Evolutionary conservation across 2,113 vertebrate genomes (phyloP).

Genomic region (Thalassarche chlororhynchos): DNA sequence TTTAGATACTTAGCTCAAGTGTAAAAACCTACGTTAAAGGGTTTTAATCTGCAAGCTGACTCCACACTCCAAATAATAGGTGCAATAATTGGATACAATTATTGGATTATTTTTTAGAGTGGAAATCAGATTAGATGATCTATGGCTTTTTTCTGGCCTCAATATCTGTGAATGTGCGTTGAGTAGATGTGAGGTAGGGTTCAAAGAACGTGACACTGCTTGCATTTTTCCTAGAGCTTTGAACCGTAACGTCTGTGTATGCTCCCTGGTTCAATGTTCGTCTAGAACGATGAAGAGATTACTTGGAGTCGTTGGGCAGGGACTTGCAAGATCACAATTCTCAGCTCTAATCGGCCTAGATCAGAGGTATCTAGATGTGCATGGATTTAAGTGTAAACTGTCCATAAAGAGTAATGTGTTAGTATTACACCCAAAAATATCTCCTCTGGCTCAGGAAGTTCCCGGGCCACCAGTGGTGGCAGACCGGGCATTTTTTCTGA

Average conservation of each 20-base stretch:
- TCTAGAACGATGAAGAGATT: neutral
- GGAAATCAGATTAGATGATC: neutral
- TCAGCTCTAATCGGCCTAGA: neutral
- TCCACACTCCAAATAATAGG: neutral
- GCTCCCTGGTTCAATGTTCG: neutral
- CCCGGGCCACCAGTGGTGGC: fast-evolving
- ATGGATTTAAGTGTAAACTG: neutral
- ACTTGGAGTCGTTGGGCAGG: neutral
- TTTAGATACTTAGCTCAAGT: neutral
- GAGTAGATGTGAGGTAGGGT: neutral
- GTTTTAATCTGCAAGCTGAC: neutral
- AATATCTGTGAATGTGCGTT: neutral
- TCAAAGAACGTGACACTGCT: neutral
- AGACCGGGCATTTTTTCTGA: neutral
- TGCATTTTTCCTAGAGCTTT: neutral
- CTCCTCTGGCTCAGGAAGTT: neutral
- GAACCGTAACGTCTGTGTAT: neutral
- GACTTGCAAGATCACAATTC: neutral
- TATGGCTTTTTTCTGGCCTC: neutral
- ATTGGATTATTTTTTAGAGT: neutral
- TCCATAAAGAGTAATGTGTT: neutral
- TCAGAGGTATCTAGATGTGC: neutral
- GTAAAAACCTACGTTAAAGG: neutral
- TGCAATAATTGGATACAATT: neutral
- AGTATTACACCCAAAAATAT: neutral